A percentile compares a stretch with the other conserved stretches of the same genome.
These are phyloP conservation scores for Callyntrura guangdongensis DNA, from an alignment of 2,888 invertebrate genomes.

Conservation along the genomic window DNA sequence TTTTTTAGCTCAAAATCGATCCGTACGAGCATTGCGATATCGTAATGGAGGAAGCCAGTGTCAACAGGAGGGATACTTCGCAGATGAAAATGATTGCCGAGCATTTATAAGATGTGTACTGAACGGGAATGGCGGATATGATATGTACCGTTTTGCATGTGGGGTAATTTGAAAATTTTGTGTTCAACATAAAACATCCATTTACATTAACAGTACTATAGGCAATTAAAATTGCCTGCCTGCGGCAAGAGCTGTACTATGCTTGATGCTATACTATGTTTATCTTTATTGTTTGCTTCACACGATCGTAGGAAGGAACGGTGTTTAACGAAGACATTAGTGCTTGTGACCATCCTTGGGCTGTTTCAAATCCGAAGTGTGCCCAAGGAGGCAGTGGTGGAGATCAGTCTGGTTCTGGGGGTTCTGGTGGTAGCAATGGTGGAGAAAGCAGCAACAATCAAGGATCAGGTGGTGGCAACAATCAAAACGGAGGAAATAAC, in stretches of 20 bases:
- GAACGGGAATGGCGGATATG: conserved; percentile 74
- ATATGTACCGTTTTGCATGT: conserved; percentile 80
- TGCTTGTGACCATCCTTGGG: conserved; percentile 83
- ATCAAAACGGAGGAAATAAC: conserved; percentile 15
- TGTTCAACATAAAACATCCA: neutral
- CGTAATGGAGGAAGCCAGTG: conserved; percentile 71
- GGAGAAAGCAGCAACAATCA: neutral
- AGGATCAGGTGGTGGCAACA: conserved; percentile 40
- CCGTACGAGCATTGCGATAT: conserved; percentile 16
- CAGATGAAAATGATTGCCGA: conserved; percentile 79
- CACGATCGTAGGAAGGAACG: conserved; percentile 76
- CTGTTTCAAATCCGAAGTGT: conserved; percentile 79
- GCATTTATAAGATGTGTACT: conserved; percentile 81
- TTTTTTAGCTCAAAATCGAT: conserved; percentile 38
- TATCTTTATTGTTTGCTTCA: conserved; percentile 2
- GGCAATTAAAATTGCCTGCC: neutral
- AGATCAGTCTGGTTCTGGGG: conserved; percentile 39
- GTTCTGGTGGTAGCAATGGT: conserved; percentile 18
- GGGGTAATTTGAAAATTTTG: conserved; percentile 62
- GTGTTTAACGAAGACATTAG: conserved; percentile 81
- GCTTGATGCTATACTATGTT: neutral
- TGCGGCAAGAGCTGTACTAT: neutral
- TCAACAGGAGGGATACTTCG: conserved; percentile 78
- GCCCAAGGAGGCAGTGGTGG: conserved; percentile 46
- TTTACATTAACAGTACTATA: too few species aligned